Percentiles rank a stretch among this genome's conserved stretches.
Conservation (phyloP, 2,888 invertebrate genomes). For the Creontiades dilutus region DNA sequence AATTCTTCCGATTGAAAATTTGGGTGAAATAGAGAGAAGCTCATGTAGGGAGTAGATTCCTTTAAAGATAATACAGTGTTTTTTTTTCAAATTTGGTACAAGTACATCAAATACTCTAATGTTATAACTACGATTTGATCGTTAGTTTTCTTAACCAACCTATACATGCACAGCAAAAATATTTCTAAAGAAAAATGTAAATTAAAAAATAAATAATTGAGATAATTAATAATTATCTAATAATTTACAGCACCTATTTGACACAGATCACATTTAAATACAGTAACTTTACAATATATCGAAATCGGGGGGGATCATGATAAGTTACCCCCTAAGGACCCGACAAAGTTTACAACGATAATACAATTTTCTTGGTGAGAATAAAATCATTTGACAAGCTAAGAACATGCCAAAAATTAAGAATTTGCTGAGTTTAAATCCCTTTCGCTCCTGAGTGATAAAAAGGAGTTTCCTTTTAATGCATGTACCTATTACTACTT, state of each 20-base stretch:
- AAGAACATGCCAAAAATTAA: conserved; percentile 20
- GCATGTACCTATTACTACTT: background rate
- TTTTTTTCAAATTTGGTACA: background rate
- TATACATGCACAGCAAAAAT: background rate
- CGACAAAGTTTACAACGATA: background rate
- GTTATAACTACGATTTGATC: background rate
- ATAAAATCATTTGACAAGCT: conserved; percentile 12
- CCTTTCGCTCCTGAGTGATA: background rate
- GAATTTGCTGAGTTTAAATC: background rate
- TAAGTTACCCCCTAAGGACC: background rate
- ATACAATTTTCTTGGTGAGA: background rate
- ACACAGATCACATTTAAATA: conserved; percentile 38
- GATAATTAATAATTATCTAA: background rate
- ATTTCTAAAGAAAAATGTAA: background rate
- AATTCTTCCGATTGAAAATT: conserved; percentile 9
- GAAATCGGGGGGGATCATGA: background rate
- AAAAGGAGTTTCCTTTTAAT: background rate
- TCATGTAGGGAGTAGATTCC: background rate
- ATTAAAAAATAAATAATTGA: conserved; percentile 1
- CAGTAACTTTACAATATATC: conserved; percentile 22
- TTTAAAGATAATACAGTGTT: background rate
- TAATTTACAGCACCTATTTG: conserved; percentile 36
- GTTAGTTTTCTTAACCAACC: background rate
- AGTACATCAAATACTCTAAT: background rate
- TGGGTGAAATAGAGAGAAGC: background rate